These are phyloP conservation scores for Eupsittula cactorum DNA, from an alignment of 2,113 vertebrate genomes.

Conservation along the genomic window DNA sequence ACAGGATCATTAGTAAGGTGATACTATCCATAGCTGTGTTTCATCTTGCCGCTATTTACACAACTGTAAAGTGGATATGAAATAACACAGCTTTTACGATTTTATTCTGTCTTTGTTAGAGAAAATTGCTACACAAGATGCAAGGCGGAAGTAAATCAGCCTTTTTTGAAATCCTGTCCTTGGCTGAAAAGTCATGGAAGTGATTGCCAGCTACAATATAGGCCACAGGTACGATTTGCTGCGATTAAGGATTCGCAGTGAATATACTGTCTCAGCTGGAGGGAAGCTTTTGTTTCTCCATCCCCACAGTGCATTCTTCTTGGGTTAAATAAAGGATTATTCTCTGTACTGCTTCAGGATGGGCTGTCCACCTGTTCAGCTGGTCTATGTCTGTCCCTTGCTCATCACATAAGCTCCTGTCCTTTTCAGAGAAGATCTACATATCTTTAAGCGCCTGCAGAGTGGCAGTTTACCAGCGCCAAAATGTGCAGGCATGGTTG, in stretches of 20 bases:
- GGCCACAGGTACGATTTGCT: neutral
- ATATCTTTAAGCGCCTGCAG: neutral
- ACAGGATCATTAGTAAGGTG: neutral
- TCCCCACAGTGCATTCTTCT: neutral
- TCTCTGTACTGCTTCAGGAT: neutral
- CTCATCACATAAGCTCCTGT: neutral
- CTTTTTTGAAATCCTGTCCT: neutral
- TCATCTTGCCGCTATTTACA: neutral
- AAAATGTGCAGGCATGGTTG: neutral
- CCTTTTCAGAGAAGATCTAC: neutral
- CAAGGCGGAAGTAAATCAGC: neutral
- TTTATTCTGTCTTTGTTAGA: neutral
- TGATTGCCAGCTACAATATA: neutral
- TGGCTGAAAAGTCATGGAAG: neutral
- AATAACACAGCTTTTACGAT: neutral
- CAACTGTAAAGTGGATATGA: neutral
- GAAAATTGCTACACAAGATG: neutral
- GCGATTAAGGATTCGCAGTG: neutral
- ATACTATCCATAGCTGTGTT: neutral
- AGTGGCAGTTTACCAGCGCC: neutral
- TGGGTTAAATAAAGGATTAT: neutral
- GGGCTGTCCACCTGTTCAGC: neutral
- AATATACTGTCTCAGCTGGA: neutral
- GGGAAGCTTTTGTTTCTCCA: neutral
- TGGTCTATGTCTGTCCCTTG: neutral